Percentiles rank a stretch among this genome's conserved stretches.
phyloP scores from a whole-genome alignment of 2,888 invertebrate species.

The Parapristionchus giblindavisi region DNA sequence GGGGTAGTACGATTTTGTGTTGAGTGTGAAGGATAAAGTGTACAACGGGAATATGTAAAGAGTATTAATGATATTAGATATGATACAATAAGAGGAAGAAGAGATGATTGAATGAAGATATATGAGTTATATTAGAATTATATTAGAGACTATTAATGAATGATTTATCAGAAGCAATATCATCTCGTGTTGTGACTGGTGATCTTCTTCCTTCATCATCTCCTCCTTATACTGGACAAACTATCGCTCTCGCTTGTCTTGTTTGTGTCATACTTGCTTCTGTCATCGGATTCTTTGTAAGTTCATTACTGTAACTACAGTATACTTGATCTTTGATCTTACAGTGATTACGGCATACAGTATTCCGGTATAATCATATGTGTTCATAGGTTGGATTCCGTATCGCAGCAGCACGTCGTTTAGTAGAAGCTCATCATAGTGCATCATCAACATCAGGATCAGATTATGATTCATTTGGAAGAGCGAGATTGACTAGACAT shows the following conservation, averaged over 20 bases:
- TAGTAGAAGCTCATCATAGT: constrained; percentile 56
- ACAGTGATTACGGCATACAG: neutral
- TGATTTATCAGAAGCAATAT: constrained; percentile 20
- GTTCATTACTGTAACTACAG: constrained; percentile 12
- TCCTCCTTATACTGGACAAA: constrained; percentile 34
- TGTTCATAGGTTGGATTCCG: constrained; percentile 61
- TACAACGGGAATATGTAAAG: no score
- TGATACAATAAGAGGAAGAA: no score
- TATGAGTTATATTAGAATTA: no score
- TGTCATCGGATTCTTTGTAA: constrained; percentile 58
- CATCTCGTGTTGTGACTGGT: constrained; percentile 7
- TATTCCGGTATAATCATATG: neutral
- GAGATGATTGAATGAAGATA: no score
- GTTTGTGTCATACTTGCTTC: constrained; percentile 54
- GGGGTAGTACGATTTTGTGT: no score
- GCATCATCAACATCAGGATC: constrained; percentile 56
- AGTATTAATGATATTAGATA: no score
- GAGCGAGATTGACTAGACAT: constrained; percentile 59
- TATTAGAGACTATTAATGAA: no score
- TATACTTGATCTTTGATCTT: neutral
- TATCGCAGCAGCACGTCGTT: constrained; percentile 50
- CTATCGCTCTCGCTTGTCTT: constrained; percentile 53
- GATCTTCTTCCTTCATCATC: constrained; percentile 19
- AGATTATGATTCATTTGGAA: constrained; percentile 55
- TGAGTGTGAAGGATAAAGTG: no score